Base-by-base conservation (phyloP, 2,888 invertebrate genomes). In the Rhagophthalmus giganteus region DNA sequence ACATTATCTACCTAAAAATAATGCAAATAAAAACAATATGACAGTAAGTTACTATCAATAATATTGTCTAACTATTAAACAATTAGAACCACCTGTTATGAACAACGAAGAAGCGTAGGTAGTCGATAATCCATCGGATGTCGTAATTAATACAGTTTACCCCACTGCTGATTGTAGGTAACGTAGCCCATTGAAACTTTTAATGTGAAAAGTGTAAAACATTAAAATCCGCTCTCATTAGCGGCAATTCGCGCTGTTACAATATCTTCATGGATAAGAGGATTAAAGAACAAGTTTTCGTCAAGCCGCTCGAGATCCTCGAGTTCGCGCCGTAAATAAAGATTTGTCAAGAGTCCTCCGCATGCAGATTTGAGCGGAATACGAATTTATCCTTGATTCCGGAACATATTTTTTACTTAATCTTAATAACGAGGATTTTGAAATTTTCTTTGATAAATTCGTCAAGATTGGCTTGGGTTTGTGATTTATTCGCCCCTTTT, bases 371-470 rank as follows among this genome's bases (percentile, higher is more conserved):
- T 51, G 55, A 50, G 32, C 51, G 40, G 60, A 58, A 60, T 59
- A 56, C 59, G 51, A 56, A 62, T 58, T 60, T 58, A 53, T 60
- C 50, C 54, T 47, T 57, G 59, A 60, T 58, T 61, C 59, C 53
- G 50, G 54, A 60, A 62, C 65, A 65, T 65, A 65, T 65, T 65
- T 64, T 63, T 62, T 61, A 64, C 65, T 64, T 63, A 62, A 65
- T 65, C 61, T 58, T 64, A 62, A 65, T 64, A 62, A 63, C 60
- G 45, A 55, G 63, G 62, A 63, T 64, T 62, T 60, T 48, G 54
- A 61, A 60, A 60, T 61, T 62, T 63, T 47, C 54, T 37, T 50
- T 62, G 60, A 62, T 58, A 61, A 61, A 59, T 64, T 60, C 54
- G 55, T 42, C 55, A 49, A 57, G 54, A 60, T 58, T 53, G 59